Evolutionary conservation across 2,113 vertebrate species (phyloP).

Genomic region (Clupea harengus): DNA sequence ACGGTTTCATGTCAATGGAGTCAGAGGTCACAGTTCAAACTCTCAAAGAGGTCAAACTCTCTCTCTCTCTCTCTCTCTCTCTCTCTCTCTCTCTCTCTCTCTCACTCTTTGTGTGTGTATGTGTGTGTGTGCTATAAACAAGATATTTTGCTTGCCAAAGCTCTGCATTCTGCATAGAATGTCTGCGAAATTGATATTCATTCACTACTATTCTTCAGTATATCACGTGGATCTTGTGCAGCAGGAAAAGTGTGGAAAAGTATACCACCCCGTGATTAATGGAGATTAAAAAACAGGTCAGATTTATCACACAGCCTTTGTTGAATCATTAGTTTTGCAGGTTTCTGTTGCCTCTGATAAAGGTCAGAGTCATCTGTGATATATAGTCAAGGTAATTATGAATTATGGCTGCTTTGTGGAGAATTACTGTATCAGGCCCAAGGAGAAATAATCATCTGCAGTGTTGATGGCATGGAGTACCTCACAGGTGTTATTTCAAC

Average conservation of each 20-base stretch:
- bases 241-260: neutral
- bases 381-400: neutral
- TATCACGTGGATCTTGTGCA: neutral
- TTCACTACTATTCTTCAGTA: neutral
- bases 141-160: neutral
- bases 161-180: neutral
- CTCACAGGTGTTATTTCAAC: neutral
- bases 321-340: neutral
- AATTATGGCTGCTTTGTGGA: neutral
- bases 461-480: neutral
- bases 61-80: no score
- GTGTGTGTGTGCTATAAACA: neutral
- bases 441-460: neutral
- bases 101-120: no score
- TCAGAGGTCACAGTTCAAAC: neutral
- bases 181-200: neutral
- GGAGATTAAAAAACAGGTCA: neutral
- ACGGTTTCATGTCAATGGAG: neutral
- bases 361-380: neutral
- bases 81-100: neutral
- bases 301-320: neutral
- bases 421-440: neutral
- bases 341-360: neutral
- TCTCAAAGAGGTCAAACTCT: no score
- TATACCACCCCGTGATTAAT: neutral